Evolutionary conservation across 2,797 vertebrate genomes (phyloP).

Genomic region (Anniella stebbinsi): DNA sequence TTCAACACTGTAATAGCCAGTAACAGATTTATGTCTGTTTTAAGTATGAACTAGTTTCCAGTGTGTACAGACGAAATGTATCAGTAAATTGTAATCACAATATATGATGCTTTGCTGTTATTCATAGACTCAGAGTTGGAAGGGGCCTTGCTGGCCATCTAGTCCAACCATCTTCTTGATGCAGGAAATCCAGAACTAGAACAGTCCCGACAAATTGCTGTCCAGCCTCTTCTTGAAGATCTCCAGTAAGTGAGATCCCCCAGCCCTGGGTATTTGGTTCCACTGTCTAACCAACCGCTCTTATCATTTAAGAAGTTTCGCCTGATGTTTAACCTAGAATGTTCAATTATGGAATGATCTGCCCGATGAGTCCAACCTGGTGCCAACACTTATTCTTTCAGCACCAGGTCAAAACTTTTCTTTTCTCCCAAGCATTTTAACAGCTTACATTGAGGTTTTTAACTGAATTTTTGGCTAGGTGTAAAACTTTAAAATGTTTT

Average conservation of each 20-base stretch:
- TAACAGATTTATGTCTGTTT: conserved; percentile 13
- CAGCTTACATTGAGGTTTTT: too few relatives aligned
- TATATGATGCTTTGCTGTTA: neutral
- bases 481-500: too few relatives aligned
- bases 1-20: neutral
- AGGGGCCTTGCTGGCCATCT: neutral
- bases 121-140: neutral
- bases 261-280: neutral
- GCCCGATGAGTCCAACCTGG: too few relatives aligned
- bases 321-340: neutral
- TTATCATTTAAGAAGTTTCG: neutral
- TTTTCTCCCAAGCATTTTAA: too few relatives aligned
- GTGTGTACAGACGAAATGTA: neutral
- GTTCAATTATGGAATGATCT: neutral
- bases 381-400: too few relatives aligned
- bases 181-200: neutral
- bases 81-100: conserved; percentile 11
- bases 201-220: neutral
- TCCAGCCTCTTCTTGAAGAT: neutral
- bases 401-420: too few relatives aligned
- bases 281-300: neutral
- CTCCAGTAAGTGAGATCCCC: neutral
- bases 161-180: neutral
- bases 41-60: neutral
- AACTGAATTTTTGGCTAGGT: too few relatives aligned